phyloP scores from a whole-genome alignment of 1,140 invertebrate species.

The Euwallacea fornicatus region DNA sequence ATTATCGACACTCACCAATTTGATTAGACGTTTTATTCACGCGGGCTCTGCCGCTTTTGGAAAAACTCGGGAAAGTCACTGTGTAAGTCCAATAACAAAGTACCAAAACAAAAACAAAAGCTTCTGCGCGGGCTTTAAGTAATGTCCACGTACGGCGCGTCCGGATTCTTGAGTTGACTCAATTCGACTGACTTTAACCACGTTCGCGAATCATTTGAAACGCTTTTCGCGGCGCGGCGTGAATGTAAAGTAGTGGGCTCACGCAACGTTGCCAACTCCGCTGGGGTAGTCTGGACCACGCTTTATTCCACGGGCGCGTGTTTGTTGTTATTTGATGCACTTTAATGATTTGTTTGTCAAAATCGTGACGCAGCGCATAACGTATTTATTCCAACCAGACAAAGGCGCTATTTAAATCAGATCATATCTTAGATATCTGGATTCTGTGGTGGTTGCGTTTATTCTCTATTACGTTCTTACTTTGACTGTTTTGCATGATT shows the following conservation, averaged over 20 bases:
- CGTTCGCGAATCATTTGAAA: constrained; percentile 31
- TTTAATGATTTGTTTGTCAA: constrained; percentile 36
- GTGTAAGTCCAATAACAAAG: constrained; percentile 22
- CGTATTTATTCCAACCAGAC: constrained; percentile 23
- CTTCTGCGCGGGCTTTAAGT: constrained; percentile 17
- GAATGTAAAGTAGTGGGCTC: constrained; percentile 28
- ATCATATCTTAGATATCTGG: constrained; percentile 31
- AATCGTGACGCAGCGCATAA: constrained; percentile 25
- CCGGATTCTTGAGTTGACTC: background rate
- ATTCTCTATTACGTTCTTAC: background rate
- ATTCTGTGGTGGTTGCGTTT: constrained; percentile 10
- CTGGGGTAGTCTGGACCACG: background rate
- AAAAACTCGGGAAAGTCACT: constrained; percentile 24
- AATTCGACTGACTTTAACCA: constrained; percentile 25
- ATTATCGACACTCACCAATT: constrained; percentile 31
- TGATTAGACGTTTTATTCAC: constrained; percentile 3
- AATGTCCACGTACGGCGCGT: constrained; percentile 8
- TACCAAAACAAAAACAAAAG: constrained; percentile 35
- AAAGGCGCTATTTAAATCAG: constrained; percentile 34
- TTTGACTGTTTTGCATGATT: no score
- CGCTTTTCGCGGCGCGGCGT: constrained; percentile 20
- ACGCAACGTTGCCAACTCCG: constrained; percentile 28
- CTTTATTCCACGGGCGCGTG: constrained; percentile 27
- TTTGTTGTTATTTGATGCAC: constrained; percentile 36
- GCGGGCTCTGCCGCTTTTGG: constrained; percentile 19